A percentile compares a stretch with the other conserved stretches of the same genome.
phyloP scores from a whole-genome alignment of 2,797 vertebrate species.

The Etheostoma nigrum region DNA sequence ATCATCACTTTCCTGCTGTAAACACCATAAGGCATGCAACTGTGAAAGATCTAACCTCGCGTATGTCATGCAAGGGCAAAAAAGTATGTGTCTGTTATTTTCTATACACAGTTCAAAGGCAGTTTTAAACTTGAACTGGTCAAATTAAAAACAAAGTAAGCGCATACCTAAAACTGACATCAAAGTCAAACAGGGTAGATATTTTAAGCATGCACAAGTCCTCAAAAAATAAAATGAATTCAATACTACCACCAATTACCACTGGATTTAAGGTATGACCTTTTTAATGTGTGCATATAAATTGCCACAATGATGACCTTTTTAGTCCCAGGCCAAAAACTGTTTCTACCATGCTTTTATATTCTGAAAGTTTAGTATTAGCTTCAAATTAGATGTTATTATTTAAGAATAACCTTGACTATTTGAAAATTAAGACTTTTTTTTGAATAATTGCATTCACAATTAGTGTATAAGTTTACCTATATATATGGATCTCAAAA shows the following conservation, averaged over 20 bases:
- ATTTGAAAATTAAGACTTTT: neutral
- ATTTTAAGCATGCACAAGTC: neutral
- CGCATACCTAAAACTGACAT: neutral
- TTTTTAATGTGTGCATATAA: neutral
- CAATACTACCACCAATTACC: no score
- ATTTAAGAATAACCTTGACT: no score
- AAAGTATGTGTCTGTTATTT: slow-evolving; percentile 8
- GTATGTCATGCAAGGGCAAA: slow-evolving; percentile 70
- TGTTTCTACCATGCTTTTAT: neutral
- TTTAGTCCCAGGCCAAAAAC: neutral
- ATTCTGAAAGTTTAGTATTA: neutral
- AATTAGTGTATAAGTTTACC: no score
- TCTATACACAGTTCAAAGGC: slow-evolving; percentile 18
- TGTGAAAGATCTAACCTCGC: slow-evolving; percentile 64
- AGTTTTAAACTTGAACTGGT: neutral
- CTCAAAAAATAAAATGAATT: neutral
- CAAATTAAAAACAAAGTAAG: neutral
- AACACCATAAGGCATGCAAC: slow-evolving; percentile 77
- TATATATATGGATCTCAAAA: neutral
- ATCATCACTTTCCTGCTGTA: slow-evolving; percentile 76
- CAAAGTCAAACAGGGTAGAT: neutral
- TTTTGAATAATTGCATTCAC: neutral
- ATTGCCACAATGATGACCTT: neutral
- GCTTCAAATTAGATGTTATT: neutral
- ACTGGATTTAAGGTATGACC: neutral